phyloP scores from a whole-genome alignment of 2,888 invertebrate genomes.

The Ethmia dodecea region DNA sequence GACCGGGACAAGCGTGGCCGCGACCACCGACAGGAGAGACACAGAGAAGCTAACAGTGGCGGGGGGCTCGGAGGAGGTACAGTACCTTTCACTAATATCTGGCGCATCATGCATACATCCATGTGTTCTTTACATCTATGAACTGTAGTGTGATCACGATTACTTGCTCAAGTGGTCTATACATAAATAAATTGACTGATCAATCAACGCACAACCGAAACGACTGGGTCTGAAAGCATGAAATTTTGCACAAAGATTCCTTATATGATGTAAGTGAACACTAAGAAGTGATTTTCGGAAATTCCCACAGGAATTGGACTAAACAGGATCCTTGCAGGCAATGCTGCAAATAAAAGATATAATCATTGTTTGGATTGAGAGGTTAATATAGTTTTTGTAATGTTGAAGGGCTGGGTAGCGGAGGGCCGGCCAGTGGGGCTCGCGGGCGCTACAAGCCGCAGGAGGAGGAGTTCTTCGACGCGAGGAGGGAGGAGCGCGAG shows the following conservation, averaged over 20 bases:
- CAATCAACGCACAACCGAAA: too few species aligned
- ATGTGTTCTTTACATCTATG: neutral
- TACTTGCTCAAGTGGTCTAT: conserved; percentile 17
- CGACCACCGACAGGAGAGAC: neutral
- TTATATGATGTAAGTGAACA: too few species aligned
- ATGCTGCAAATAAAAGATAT: neutral
- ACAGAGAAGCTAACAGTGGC: neutral
- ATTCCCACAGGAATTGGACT: neutral
- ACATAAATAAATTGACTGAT: too few species aligned
- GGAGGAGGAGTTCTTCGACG: conserved; percentile 83
- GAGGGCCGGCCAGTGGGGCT: too few species aligned
- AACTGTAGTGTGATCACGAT: too few species aligned
- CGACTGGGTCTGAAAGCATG: too few species aligned
- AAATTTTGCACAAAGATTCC: too few species aligned
- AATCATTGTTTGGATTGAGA: neutral
- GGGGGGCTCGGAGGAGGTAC: neutral
- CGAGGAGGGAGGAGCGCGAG: conserved; percentile 84
- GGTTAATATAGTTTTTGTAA: neutral
- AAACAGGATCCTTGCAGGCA: neutral
- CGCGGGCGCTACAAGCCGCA: conserved; percentile 56
- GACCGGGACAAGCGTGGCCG: conserved; percentile 24
- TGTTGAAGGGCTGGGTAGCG: conserved; percentile 21
- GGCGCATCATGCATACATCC: neutral
- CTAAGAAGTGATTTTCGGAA: too few species aligned
- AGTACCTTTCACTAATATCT: neutral